Evolutionary conservation across 2,797 vertebrate species (phyloP).

Genomic region (Vipera ursinii): DNA sequence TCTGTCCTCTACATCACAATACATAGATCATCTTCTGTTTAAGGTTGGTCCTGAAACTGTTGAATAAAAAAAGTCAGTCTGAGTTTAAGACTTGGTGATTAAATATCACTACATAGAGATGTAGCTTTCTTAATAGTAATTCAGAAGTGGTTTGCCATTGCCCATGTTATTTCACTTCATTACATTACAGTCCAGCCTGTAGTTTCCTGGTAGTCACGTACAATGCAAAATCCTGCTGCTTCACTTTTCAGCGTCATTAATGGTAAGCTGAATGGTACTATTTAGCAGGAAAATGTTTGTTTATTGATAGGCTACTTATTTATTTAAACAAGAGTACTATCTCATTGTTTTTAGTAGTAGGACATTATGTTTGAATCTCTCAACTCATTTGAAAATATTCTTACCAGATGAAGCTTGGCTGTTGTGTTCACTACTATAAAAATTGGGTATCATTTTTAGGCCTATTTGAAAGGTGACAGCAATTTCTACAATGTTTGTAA

Average conservation of each 20-base stretch:
- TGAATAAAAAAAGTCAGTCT: background rate
- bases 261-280: background rate
- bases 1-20: background rate
- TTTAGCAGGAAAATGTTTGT: background rate
- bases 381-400: background rate
- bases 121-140: background rate
- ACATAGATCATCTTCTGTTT: background rate
- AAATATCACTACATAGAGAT: background rate
- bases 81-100: background rate
- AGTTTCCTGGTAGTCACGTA: background rate
- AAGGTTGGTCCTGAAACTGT: background rate
- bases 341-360: background rate
- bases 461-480: background rate
- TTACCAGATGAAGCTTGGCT: background rate
- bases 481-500: background rate
- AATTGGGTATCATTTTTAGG: background rate
- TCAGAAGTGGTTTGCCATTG: background rate
- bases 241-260: background rate
- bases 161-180: background rate
- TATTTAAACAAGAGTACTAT: constrained; percentile 1
- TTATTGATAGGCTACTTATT: background rate
- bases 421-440: background rate
- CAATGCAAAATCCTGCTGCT: background rate
- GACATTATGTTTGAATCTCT: background rate
- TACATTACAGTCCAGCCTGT: background rate